Percentiles rank a stretch among this genome's conserved stretches.
Conservation (phyloP, 2,888 invertebrate genomes). For the Phaedon cochleariae region DNA sequence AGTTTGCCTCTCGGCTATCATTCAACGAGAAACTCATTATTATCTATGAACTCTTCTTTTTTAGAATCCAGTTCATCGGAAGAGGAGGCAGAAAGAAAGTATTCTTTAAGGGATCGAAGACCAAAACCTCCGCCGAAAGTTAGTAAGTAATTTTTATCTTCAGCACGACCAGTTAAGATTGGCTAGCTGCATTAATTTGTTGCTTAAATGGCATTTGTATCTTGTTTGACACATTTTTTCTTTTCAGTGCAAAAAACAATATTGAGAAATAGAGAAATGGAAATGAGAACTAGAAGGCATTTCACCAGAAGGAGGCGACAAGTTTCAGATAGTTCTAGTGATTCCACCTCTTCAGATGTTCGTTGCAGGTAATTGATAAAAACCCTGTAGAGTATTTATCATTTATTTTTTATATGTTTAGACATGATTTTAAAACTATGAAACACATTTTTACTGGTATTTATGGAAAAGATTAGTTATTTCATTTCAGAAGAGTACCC, state of each 20-base stretch:
- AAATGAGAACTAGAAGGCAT: constrained; percentile 44
- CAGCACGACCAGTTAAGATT: too few species aligned
- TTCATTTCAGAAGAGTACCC: too few species aligned
- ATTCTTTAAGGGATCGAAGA: constrained; percentile 55
- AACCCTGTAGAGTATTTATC: too few species aligned
- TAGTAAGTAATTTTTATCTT: too few species aligned
- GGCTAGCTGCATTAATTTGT: too few species aligned
- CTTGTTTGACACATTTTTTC: constrained; percentile 1
- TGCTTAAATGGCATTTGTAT: constrained; percentile 2
- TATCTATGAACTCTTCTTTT: too few species aligned
- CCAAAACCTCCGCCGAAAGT: constrained; percentile 54
- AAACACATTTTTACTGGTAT: too few species aligned
- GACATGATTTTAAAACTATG: too few species aligned
- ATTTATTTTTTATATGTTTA: background rate
- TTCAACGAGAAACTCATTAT: too few species aligned
- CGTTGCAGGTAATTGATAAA: constrained; percentile 34
- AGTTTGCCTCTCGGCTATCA: too few species aligned
- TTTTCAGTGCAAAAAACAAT: constrained; percentile 48
- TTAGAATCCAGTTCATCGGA: constrained; percentile 51
- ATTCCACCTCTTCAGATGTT: constrained; percentile 46
- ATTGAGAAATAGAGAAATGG: constrained; percentile 37
- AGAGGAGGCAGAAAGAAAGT: constrained; percentile 50
- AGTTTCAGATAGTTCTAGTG: constrained; percentile 43
- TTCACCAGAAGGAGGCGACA: constrained; percentile 50
- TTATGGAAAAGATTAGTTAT: too few species aligned